Percentiles rank a stretch among this genome's conserved stretches.
Evolutionary conservation across 1,140 invertebrate genomes (phyloP).

Genomic region (Pachypeltis micranthus): DNA sequence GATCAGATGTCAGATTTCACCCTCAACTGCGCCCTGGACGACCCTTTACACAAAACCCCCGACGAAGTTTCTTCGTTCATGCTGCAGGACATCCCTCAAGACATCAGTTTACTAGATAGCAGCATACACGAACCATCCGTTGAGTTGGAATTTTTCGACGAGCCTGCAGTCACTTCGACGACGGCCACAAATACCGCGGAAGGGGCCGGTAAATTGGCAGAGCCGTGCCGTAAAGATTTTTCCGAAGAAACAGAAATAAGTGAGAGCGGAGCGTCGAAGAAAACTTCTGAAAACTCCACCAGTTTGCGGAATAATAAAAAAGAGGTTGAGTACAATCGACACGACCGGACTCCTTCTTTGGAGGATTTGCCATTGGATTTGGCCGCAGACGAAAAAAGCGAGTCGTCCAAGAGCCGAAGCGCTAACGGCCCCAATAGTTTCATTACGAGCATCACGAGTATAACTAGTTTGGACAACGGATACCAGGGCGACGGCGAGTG

Average conservation of each 20-base stretch:
- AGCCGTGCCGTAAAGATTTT: constrained; percentile 12
- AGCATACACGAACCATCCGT: background rate
- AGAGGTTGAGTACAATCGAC: constrained; percentile 23
- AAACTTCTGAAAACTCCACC: constrained; percentile 15
- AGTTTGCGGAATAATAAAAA: constrained; percentile 19
- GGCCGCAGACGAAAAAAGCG: constrained; percentile 42
- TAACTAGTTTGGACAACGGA: constrained; percentile 70
- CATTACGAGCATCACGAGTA: constrained; percentile 70
- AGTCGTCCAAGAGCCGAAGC: constrained; percentile 29
- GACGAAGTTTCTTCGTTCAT: constrained; percentile 21
- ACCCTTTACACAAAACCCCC: constrained; percentile 19
- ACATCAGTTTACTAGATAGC: constrained; percentile 1
- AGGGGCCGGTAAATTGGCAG: background rate
- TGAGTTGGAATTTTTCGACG: background rate
- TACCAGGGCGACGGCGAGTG: constrained; percentile 75
- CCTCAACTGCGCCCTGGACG: constrained; percentile 12
- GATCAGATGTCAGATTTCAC: constrained; percentile 69
- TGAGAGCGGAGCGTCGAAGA: constrained; percentile 21
- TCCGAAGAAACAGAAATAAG: constrained; percentile 21
- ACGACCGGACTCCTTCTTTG: constrained; percentile 64
- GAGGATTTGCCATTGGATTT: constrained; percentile 69
- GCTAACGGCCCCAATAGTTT: constrained; percentile 49
- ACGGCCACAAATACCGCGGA: background rate
- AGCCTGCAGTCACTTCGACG: background rate
- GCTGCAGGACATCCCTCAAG: constrained; percentile 15